Percentiles rank a stretch among this genome's conserved stretches.
Evolutionary conservation across 2,113 vertebrate genomes (phyloP).

Genomic region (Excalfactoria chinensis): DNA sequence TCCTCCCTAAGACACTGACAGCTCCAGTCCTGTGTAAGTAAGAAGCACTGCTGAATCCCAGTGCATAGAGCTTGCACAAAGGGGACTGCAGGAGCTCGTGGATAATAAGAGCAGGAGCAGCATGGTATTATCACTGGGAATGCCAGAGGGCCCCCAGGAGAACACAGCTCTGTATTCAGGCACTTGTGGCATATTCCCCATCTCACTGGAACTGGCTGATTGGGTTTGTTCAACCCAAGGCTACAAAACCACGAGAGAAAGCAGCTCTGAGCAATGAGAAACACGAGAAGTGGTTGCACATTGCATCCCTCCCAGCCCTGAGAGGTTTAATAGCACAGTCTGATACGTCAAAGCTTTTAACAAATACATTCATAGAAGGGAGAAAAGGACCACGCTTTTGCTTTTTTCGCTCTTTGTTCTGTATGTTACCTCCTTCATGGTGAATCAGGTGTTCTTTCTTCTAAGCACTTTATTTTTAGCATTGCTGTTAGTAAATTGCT

Average conservation of each 20-base stretch:
- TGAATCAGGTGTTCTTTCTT: background rate
- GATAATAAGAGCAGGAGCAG: background rate
- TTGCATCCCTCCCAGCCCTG: background rate
- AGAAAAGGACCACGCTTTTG: background rate
- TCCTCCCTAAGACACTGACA: background rate
- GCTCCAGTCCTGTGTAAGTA: background rate
- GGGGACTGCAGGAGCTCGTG: background rate
- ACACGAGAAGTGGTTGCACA: background rate
- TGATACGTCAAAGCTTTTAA: background rate
- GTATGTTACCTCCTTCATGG: background rate
- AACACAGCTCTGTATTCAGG: background rate
- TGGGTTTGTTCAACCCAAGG: background rate
- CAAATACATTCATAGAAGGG: background rate
- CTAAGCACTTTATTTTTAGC: slow-evolving; percentile 21
- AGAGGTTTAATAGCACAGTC: background rate
- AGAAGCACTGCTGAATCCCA: background rate
- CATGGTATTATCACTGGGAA: background rate
- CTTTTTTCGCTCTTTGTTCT: background rate
- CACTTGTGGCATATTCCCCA: background rate
- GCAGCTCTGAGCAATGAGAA: background rate
- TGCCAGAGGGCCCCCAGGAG: background rate
- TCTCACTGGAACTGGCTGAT: background rate
- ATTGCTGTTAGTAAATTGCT: background rate
- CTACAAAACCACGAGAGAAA: background rate
- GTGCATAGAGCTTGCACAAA: background rate